Percentiles rank a stretch among this genome's conserved stretches.
Evolutionary conservation across 2,888 invertebrate species (phyloP).

Genomic region (Ectemnius lituratus): DNA sequence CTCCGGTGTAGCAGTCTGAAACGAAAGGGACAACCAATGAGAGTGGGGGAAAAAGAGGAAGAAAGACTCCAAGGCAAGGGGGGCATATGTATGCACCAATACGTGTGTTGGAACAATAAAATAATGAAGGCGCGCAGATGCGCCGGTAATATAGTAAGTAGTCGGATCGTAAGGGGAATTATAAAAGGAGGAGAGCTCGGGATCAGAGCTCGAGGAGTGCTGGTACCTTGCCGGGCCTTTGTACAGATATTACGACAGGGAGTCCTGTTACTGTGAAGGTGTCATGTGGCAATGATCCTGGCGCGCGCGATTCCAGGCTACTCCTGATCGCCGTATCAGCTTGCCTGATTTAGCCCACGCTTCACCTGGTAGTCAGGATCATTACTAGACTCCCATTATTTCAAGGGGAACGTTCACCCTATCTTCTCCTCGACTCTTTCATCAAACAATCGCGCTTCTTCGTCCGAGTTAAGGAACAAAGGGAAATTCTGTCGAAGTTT

Average conservation of each 20-base stretch:
- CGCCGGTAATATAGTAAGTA: slow-evolving; percentile 45
- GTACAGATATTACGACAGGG: slow-evolving; percentile 30
- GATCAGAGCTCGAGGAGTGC: not conserved
- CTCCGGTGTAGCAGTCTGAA: slow-evolving; percentile 11
- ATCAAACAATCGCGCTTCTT: too few species aligned
- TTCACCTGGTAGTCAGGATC: too few species aligned
- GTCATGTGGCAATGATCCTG: slow-evolving; percentile 21
- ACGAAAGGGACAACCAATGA: slow-evolving; percentile 31
- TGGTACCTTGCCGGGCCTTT: slow-evolving; percentile 19
- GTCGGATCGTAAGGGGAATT: slow-evolving; percentile 32
- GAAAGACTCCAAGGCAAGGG: not conserved
- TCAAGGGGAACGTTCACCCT: not conserved
- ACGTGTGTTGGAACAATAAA: not conserved
- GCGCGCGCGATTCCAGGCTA: slow-evolving; percentile 4
- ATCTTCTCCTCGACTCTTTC: too few species aligned
- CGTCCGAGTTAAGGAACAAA: too few species aligned
- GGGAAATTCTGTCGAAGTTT: too few species aligned
- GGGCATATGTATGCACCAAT: not conserved
- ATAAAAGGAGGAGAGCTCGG: slow-evolving; percentile 14
- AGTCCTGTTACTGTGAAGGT: slow-evolving; percentile 24
- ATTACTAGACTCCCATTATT: not conserved
- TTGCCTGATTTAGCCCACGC: not conserved
- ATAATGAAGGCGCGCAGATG: not conserved
- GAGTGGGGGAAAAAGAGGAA: slow-evolving; percentile 16
- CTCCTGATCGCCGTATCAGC: slow-evolving; percentile 1